These are phyloP conservation scores for Suncus etruscus DNA, from an alignment of 2,113 vertebrate species.

Conservation along the genomic window DNA sequence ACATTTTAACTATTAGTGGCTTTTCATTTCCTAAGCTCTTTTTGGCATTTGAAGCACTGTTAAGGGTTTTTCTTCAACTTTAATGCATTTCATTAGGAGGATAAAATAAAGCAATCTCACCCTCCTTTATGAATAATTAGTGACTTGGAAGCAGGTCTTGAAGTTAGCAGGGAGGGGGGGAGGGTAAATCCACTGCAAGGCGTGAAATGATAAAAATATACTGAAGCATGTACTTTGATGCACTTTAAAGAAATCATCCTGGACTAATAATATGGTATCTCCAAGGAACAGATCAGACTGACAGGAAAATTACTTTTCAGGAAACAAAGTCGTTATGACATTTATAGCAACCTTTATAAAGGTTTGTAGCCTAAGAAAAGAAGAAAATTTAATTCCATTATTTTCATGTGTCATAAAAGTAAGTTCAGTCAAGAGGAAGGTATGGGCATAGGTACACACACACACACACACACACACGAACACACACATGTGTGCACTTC, in stretches of 20 bases:
- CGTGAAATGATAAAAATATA: constrained; percentile 66
- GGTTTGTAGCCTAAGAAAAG: constrained; percentile 55
- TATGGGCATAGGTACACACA: rapidly evolving
- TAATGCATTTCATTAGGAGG: constrained; percentile 66
- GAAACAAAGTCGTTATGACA: constrained; percentile 74
- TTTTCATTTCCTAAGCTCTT: constrained; percentile 58
- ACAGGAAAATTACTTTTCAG: constrained; percentile 78
- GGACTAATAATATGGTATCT: constrained; percentile 71
- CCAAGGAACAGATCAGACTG: constrained; percentile 66
- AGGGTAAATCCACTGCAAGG: constrained; percentile 63
- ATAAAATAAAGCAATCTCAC: constrained; percentile 68
- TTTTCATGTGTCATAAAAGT: constrained; percentile 47
- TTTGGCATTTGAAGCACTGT: constrained; percentile 72
- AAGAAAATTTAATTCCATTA: constrained; percentile 67
- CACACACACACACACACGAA: rapidly evolving
- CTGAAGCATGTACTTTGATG: constrained; percentile 56
- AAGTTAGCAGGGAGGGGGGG: background rate
- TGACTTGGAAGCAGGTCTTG: constrained; percentile 69
- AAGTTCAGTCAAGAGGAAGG: constrained; percentile 33
- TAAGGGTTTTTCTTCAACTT: constrained; percentile 69
- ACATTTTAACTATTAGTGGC: constrained; percentile 53
- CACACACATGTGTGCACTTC: rapidly evolving
- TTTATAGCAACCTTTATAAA: constrained; percentile 77
- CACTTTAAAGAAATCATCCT: constrained; percentile 72
- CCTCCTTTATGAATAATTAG: constrained; percentile 75